These are phyloP conservation scores for Carassius auratus DNA, from an alignment of 2,113 vertebrate genomes.

Conservation along the genomic window DNA sequence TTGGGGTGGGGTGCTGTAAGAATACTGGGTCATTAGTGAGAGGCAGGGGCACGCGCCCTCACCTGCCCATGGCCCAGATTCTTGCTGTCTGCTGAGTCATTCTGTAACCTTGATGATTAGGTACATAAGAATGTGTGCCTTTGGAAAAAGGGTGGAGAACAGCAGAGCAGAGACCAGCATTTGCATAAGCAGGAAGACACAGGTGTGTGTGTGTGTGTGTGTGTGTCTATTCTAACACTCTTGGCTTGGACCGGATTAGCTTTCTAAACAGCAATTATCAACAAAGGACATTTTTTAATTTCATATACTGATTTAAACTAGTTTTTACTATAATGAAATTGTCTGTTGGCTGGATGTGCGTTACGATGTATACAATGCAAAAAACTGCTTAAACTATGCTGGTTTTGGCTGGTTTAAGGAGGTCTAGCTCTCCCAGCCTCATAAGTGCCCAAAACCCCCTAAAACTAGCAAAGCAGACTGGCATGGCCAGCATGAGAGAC, in stretches of 20 bases:
- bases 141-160: slow-evolving; percentile 38
- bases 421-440: not conserved
- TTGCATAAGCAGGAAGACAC: slow-evolving; percentile 9
- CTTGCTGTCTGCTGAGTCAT: slow-evolving; percentile 18
- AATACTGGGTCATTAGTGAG: slow-evolving; percentile 26
- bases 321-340: not conserved
- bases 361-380: not conserved
- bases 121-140: slow-evolving; percentile 46
- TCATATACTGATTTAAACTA: not conserved
- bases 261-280: not conserved
- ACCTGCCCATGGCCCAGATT: slow-evolving; percentile 16
- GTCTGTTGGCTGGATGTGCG: not conserved
- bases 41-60: not conserved
- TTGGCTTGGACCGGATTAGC: not conserved
- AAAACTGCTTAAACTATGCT: not conserved
- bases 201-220: not conserved
- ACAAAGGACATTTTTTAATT: not conserved
- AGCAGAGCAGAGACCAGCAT: slow-evolving; percentile 40
- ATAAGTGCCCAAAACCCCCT: not conserved
- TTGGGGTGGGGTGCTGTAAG: slow-evolving; percentile 18
- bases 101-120: slow-evolving; percentile 52
- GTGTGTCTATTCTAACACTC: not conserved
- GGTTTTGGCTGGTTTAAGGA: not conserved
- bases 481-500: not conserved
- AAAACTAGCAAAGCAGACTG: not conserved